Conservation (phyloP, 2,888 invertebrate genomes). For the Chaitophorus viminalis region DNA sequence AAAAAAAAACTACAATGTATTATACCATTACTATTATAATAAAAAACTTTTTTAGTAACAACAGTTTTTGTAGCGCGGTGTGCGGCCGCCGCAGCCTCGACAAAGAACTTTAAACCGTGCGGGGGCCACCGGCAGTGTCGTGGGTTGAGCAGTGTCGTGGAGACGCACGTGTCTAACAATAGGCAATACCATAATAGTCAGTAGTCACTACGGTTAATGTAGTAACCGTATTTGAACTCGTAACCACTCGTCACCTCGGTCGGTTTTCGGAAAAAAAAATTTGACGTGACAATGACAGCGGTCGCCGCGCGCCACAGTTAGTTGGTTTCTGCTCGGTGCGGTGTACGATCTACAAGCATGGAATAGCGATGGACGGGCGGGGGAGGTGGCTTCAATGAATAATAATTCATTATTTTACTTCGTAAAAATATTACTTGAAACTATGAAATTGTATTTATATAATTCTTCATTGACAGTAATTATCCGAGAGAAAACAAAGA, state of each 20-base stretch:
- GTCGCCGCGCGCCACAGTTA: too few relatives aligned
- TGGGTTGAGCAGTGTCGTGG: conserved; percentile 7
- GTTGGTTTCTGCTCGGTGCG: neutral
- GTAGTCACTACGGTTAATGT: neutral
- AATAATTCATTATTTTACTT: too few relatives aligned
- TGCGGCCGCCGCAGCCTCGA: neutral
- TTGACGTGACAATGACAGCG: too few relatives aligned
- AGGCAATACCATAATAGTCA: too few relatives aligned
- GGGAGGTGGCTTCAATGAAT: neutral
- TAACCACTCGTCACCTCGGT: neutral
- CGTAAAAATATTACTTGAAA: too few relatives aligned
- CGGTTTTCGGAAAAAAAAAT: neutral
- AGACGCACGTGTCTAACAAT: neutral
- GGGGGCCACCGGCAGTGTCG: conserved; percentile 9
- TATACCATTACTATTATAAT: neutral
- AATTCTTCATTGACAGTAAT: too few relatives aligned
- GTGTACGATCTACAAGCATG: neutral
- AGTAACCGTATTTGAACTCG: neutral
- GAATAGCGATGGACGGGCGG: too few relatives aligned
- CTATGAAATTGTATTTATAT: too few relatives aligned
- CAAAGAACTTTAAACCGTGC: conserved; percentile 48
- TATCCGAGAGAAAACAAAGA: too few relatives aligned
- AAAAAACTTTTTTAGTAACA: too few relatives aligned
- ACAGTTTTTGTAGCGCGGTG: neutral
- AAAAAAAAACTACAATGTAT: neutral